These are phyloP conservation scores for Drosophila maculinotata DNA, from an alignment of 2,888 invertebrate species.

Conservation along the genomic window DNA sequence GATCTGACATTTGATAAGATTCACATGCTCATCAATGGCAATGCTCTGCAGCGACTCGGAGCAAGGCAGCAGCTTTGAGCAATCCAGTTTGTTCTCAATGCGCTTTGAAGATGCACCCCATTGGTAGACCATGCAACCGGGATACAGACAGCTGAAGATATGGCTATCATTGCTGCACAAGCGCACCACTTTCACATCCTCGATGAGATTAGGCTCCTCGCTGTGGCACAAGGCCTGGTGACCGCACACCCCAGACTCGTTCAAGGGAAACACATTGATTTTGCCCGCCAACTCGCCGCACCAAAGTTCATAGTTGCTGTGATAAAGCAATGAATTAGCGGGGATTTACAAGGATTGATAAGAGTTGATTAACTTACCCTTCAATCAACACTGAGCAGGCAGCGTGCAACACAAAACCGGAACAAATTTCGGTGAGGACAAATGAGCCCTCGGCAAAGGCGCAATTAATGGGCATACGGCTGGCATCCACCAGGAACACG, in stretches of 20 bases:
- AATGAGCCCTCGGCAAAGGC: constrained; percentile 90
- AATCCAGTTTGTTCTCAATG: constrained; percentile 93
- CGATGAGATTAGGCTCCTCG: constrained; percentile 82
- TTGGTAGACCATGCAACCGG: constrained; percentile 94
- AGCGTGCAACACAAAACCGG: constrained; percentile 89
- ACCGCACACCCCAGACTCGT: constrained; percentile 89
- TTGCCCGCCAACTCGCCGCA: constrained; percentile 93
- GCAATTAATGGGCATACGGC: constrained; percentile 87
- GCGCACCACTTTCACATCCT: constrained; percentile 88
- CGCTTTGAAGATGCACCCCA: constrained; percentile 90
- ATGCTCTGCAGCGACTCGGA: constrained; percentile 96
- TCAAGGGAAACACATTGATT: constrained; percentile 91
- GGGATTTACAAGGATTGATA: too few species aligned
- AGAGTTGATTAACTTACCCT: constrained; percentile 64
- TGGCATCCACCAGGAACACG: constrained; percentile 90
- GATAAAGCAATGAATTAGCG: background rate
- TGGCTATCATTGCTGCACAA: constrained; percentile 88
- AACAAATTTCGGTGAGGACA: constrained; percentile 91
- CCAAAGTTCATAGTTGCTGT: constrained; percentile 91
- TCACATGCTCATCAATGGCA: constrained; percentile 94
- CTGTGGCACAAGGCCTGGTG: constrained; percentile 90
- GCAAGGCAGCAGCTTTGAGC: constrained; percentile 95
- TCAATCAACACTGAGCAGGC: constrained; percentile 87
- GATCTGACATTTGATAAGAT: constrained; percentile 90
- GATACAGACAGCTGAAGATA: constrained; percentile 93